phyloP scores from a whole-genome alignment of 1,140 invertebrate species.

The Sitobion miscanthi region DNA sequence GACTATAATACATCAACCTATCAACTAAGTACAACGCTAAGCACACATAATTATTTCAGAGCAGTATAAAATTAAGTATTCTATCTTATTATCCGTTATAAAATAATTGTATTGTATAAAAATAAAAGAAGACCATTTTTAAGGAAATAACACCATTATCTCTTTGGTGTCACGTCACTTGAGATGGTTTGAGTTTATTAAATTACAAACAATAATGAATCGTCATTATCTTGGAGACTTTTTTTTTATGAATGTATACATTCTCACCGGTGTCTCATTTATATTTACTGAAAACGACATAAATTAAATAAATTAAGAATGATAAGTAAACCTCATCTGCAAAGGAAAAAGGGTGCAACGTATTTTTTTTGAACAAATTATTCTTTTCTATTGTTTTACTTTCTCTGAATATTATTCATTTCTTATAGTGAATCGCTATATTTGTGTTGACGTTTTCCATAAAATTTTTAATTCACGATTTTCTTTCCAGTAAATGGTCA shows the following conservation, averaged over 20 bases:
- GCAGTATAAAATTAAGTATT: not conserved
- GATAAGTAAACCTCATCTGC: not conserved
- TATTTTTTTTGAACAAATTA: slow-evolving; percentile 38
- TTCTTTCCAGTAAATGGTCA: not conserved
- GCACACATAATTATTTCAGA: not conserved
- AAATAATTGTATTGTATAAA: not conserved
- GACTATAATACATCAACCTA: too few relatives aligned
- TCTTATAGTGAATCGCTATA: not conserved
- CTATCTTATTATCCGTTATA: not conserved
- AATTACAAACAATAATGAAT: slow-evolving; percentile 34
- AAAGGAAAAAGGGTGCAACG: slow-evolving; percentile 1
- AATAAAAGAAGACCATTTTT: not conserved
- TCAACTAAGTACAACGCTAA: not conserved
- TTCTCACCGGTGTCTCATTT: not conserved
- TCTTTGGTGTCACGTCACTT: slow-evolving; percentile 10
- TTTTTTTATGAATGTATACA: not conserved
- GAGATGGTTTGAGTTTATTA: slow-evolving; percentile 2
- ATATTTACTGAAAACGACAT: slow-evolving; percentile 4
- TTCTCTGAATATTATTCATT: slow-evolving; percentile 8
- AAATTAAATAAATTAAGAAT: slow-evolving; percentile 21
- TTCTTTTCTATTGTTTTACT: slow-evolving; percentile 51
- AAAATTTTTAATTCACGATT: slow-evolving; percentile 19
- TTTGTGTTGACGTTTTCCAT: slow-evolving; percentile 5
- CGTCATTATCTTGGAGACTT: not conserved
- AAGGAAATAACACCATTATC: not conserved